Conservation (phyloP, 1,140 invertebrate species). For the Sminthurides bifidus region DNA sequence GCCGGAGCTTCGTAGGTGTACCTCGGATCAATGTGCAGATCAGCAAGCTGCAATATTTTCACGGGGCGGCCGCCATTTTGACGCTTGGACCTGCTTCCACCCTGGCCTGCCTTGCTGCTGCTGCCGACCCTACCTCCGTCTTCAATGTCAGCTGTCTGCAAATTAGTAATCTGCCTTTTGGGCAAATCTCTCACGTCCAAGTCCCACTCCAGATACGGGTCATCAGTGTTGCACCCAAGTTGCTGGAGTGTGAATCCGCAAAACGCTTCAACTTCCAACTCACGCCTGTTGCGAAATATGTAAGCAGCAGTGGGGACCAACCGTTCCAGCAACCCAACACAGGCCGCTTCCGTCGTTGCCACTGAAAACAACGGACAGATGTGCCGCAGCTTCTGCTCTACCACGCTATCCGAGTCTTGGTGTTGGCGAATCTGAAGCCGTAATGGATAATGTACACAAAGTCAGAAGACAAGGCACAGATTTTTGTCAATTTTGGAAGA, state of each 20-base stretch:
- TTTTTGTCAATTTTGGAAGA: neutral
- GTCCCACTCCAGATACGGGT: conserved; percentile 43
- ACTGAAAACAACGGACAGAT: conserved; percentile 18
- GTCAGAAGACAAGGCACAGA: neutral
- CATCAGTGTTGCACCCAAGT: conserved; percentile 29
- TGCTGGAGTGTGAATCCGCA: conserved; percentile 19
- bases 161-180: neutral
- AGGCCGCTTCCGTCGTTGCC: conserved; percentile 10
- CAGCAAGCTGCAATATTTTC: conserved; percentile 60
- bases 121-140: neutral
- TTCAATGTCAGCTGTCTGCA: neutral
- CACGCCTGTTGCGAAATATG: neutral
- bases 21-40: conserved; percentile 64
- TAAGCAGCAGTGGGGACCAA: conserved; percentile 19
- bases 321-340: conserved; percentile 13
- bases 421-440: neutral
- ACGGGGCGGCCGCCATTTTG: conserved; percentile 28
- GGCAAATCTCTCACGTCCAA: conserved; percentile 34
- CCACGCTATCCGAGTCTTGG: neutral
- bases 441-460: neutral
- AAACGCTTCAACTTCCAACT: conserved; percentile 12
- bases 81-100: neutral
- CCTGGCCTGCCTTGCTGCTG: neutral
- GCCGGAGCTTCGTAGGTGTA: conserved; percentile 55
- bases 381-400: neutral